Evolutionary conservation across 2,888 invertebrate species (phyloP), one percentile per base, ranked within the genome.

Genomic region (Aleiodes leptofemur): DNA sequence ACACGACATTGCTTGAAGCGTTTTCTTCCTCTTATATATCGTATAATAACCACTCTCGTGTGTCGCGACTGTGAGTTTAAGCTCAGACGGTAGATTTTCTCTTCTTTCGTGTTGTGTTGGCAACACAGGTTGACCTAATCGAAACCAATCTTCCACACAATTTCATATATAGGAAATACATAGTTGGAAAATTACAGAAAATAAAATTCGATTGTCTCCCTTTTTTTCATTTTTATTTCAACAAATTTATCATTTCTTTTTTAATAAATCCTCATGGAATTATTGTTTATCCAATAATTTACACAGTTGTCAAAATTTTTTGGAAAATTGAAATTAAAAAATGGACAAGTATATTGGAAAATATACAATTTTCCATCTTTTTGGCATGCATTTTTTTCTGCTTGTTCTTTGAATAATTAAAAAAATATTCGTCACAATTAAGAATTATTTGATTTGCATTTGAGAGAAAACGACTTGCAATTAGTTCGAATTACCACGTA

Each of bases 71-170:
- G 43, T 43, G 48, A 64, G 64, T 64, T 64, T 48, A 48, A 64
- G 43, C 64, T 64, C 64, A 64, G 64, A 64, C 64, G 64, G 43
- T 64, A 34, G 43, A 43, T 64, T 48, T 48, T 23, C 64, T 16
- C 55, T 16, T 16, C 48, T 23, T 23, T 64, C 64, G 43, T 48
- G 64, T 64, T 64, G 61, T 64, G 61, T 61, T 57, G 43, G 61
- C 69, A 53, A 43, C 68, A 69, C 69, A 69, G 69, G 69, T 69
- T 56, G 69, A 69, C 69, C 69, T 69, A 69, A 69, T 69, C 69
- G 31, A 69, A 69, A 53, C 56, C 69, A 69, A 69, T 69, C 69
- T 69, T 69, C 69, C 56, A 14, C 31, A 38, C 69, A 69, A 69
- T 69, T 69, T 69, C 69, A 55, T 9, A 43, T 59, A 43, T 59